Conservation (phyloP, 2,888 invertebrate genomes). For the Pollenia labialis region DNA sequence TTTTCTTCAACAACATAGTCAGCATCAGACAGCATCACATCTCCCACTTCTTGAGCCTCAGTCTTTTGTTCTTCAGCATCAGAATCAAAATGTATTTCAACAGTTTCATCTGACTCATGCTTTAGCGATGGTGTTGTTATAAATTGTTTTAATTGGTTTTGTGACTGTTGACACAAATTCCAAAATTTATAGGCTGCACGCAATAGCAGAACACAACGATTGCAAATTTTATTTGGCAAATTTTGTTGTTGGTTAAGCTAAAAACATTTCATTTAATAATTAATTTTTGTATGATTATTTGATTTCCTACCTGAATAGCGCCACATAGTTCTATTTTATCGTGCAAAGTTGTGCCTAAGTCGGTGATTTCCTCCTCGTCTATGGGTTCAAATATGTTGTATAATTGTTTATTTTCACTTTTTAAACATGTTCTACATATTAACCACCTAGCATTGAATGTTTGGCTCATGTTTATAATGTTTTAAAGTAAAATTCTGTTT, state of each 20-base stretch:
- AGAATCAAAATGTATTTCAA: slow-evolving; percentile 30
- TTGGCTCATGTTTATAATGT: slow-evolving; percentile 19
- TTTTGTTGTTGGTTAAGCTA: slow-evolving; percentile 75
- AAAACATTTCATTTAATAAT: not conserved
- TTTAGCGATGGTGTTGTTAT: slow-evolving; percentile 70
- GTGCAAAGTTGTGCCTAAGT: slow-evolving; percentile 72
- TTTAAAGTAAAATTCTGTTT: not conserved
- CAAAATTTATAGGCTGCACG: slow-evolving; percentile 82
- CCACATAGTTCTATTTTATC: slow-evolving; percentile 81
- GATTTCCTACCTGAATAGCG: slow-evolving; percentile 78
- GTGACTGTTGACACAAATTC: slow-evolving; percentile 81
- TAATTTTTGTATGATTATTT: not conserved
- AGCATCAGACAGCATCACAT: not conserved
- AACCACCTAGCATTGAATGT: slow-evolving; percentile 40
- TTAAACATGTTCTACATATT: slow-evolving; percentile 79
- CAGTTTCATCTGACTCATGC: slow-evolving; percentile 42
- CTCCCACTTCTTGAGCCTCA: slow-evolving; percentile 8
- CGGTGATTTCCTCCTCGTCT: slow-evolving; percentile 63
- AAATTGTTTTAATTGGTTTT: slow-evolving; percentile 80
- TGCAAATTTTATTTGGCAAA: slow-evolving; percentile 78
- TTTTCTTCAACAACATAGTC: slow-evolving; percentile 43
- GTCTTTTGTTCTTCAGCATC: slow-evolving; percentile 41
- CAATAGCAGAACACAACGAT: slow-evolving; percentile 81
- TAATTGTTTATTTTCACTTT: slow-evolving; percentile 77
- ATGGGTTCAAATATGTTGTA: slow-evolving; percentile 79